phyloP scores from a whole-genome alignment of 2,888 invertebrate species.

The Phalangium opilio region DNA sequence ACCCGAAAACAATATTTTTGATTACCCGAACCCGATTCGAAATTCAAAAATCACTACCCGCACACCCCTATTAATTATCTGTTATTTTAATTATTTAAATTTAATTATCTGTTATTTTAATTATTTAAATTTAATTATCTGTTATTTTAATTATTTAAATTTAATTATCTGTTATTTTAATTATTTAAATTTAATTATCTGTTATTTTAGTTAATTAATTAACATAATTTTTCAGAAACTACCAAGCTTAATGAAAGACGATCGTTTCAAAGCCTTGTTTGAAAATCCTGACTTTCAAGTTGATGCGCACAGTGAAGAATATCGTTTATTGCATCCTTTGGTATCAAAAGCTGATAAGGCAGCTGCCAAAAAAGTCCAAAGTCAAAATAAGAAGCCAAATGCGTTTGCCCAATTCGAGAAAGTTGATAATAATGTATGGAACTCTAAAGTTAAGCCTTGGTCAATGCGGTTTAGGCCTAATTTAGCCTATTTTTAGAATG shows the following conservation, averaged over 20 bases:
- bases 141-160: too few species aligned
- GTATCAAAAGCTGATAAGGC: constrained; percentile 59
- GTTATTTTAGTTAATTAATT: too few species aligned
- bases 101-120: neutral
- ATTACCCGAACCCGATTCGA: too few species aligned
- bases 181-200: too few species aligned
- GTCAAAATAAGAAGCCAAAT: neutral
- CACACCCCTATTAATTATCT: too few species aligned
- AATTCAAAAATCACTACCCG: too few species aligned
- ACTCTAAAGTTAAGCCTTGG: too few species aligned
- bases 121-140: constrained; percentile 3
- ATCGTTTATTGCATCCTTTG: constrained; percentile 62
- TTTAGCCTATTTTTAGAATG: neutral
- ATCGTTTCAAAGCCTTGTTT: constrained; percentile 78
- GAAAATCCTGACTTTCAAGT: constrained; percentile 83
- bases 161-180: neutral
- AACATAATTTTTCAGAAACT: neutral
- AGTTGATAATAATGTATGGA: neutral
- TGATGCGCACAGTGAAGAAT: constrained; percentile 34
- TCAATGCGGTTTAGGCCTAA: neutral
- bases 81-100: neutral
- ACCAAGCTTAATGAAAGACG: constrained; percentile 58
- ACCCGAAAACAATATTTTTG: too few species aligned
- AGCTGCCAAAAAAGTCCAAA: constrained; percentile 34
- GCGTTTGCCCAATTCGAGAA: neutral